Conservation (phyloP, 2,888 invertebrate genomes). For the Prosapia bicincta region DNA sequence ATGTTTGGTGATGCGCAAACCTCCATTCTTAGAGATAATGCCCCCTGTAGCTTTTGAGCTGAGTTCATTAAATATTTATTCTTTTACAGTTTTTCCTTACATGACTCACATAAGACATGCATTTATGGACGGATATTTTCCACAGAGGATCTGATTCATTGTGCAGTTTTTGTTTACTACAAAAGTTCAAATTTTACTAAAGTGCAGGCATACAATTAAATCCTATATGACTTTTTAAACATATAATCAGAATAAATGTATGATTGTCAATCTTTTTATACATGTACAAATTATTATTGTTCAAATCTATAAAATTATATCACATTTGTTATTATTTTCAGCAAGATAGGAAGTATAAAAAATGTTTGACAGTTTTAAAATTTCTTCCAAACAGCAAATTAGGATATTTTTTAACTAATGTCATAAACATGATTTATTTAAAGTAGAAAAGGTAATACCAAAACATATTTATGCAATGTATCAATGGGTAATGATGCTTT, state of each 20-base stretch:
- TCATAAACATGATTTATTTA: background rate
- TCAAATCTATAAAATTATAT: background rate
- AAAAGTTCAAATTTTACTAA: background rate
- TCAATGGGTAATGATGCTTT: background rate
- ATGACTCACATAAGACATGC: conserved; percentile 34
- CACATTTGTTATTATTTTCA: background rate
- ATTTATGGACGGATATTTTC: conserved; percentile 39
- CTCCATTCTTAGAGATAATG: conserved; percentile 33
- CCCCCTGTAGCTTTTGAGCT: conserved; percentile 40
- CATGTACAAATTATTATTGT: background rate
- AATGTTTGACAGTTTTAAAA: background rate
- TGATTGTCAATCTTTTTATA: conserved; percentile 10
- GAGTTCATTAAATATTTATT: conserved; percentile 33
- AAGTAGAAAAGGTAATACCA: background rate
- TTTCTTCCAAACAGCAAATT: background rate
- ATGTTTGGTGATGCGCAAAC: conserved; percentile 38
- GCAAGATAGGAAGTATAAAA: background rate
- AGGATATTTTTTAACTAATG: background rate
- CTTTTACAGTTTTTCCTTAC: conserved; percentile 29
- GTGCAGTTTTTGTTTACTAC: conserved; percentile 5
- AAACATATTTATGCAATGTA: no score
- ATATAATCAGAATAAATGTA: conserved; percentile 5
- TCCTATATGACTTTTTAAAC: conserved; percentile 3
- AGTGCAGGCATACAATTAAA: background rate
- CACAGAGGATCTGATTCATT: conserved; percentile 33